Evolutionary conservation across 2,113 vertebrate genomes (phyloP), one percentile per base, ranked within the genome.

Genomic region (Puntigrus tetrazona): DNA sequence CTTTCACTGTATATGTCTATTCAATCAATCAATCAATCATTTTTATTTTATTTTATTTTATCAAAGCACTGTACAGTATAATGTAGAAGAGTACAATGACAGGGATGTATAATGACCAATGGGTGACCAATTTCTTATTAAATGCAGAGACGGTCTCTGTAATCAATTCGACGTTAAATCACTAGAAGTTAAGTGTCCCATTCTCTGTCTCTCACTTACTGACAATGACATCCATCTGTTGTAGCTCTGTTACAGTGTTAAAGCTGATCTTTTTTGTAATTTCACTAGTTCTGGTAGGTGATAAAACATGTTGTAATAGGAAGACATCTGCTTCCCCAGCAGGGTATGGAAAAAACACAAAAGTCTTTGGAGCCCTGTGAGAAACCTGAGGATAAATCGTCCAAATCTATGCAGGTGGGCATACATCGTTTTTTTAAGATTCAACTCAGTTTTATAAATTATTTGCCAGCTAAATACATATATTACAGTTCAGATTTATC

Each of bases 391-490:
- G 72, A 65, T 70, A 85, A 85, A 52, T 84, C 87, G 29, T 73
- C 87, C 61, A 89, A 88, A 91, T 22, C 78, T 47, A 90, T 90
- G 16, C 88, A 88, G 88, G 93, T 87, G 45, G 11, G 57, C 22
- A 7, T 67, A 20, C 47, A 11, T 41, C 5, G 31, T 4, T 43
- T 10, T 18, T 36, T 25, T 59, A 38, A 18, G 6, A 34, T 61
- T 4, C 11, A 38, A 8, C 43, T 25, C 29, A 20, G 3, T 36
- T 25, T 61, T 41, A 1, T 14, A 4, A 52, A 47, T 69, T 36
- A 82, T 34, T 43, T 82, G 38, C 36, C 4, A 14, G 67, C 13
- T 76, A 29, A 31, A 11, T 27, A 70, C 16, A 36, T 69, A 36
- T 36, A 22, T 31, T 50, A 50, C 27, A 31, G 69, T 22, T 43